Evolutionary conservation across 2,888 invertebrate genomes (phyloP).

Genomic region (Rambutsinella grinnellia): DNA sequence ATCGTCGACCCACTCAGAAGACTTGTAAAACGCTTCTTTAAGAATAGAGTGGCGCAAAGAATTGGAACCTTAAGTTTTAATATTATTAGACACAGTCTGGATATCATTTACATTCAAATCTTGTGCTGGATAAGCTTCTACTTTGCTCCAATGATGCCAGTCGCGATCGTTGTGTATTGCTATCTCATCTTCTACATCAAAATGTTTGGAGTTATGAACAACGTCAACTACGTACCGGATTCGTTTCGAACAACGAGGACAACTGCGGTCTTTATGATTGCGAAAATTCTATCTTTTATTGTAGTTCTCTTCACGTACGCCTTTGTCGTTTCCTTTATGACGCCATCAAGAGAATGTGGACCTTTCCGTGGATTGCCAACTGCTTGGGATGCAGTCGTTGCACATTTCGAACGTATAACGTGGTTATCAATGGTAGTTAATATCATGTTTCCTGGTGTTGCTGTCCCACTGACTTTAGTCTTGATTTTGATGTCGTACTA

Average conservation of each 20-base stretch:
- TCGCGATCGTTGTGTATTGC: conserved; percentile 79
- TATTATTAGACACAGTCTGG: conserved; percentile 77
- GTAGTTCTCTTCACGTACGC: conserved; percentile 66
- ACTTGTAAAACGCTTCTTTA: conserved; percentile 19
- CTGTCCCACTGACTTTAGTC: conserved; percentile 81
- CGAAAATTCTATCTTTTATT: conserved; percentile 56
- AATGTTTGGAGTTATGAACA: conserved; percentile 81
- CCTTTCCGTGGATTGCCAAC: conserved; percentile 79
- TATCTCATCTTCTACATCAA: conserved; percentile 87
- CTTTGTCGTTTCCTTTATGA: conserved; percentile 62
- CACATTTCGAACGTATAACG: conserved; percentile 1
- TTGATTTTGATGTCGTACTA: conserved; percentile 82
- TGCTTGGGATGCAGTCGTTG: conserved; percentile 76
- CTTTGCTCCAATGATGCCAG: conserved; percentile 84
- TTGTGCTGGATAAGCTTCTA: conserved; percentile 90
- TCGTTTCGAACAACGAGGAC: conserved; percentile 52
- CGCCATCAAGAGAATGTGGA: conserved; percentile 77
- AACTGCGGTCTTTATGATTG: conserved; percentile 54
- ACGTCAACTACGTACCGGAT: conserved; percentile 71
- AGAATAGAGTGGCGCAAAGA: conserved; percentile 31
- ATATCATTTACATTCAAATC: conserved; percentile 87
- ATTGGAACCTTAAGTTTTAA: conserved; percentile 53
- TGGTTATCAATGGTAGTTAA: conserved; percentile 71
- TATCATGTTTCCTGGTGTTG: conserved; percentile 83
- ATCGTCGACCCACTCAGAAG: conserved; percentile 45